Evolutionary conservation across 2,797 vertebrate species (phyloP).

Genomic region (Toxotes lorentzi): DNA sequence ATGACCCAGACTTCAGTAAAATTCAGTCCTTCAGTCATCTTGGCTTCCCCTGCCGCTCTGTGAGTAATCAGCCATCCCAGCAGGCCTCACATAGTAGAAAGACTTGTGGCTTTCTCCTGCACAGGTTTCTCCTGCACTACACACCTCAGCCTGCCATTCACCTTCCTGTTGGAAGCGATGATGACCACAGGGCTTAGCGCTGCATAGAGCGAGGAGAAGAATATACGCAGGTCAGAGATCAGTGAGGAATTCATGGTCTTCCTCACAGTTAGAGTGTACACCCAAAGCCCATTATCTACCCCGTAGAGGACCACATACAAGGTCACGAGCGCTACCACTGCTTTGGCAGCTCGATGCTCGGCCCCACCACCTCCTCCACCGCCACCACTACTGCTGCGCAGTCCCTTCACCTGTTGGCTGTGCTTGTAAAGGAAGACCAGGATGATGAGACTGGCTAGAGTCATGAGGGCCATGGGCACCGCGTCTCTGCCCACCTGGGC

Average conservation of each 20-base stretch:
- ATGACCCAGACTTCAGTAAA: slow-evolving; percentile 9
- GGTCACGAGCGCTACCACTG: slow-evolving; percentile 80
- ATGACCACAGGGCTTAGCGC: slow-evolving; percentile 84
- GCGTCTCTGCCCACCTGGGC: slow-evolving; percentile 81
- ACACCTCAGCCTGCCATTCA: slow-evolving; percentile 78
- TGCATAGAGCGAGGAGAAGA: slow-evolving; percentile 85
- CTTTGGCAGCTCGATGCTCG: slow-evolving; percentile 80
- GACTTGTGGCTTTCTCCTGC: slow-evolving; percentile 36
- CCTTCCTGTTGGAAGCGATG: slow-evolving; percentile 84
- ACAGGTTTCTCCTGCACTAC: slow-evolving; percentile 41
- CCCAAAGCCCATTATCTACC: slow-evolving; percentile 85
- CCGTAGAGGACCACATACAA: slow-evolving; percentile 84
- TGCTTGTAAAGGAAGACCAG: slow-evolving; percentile 84
- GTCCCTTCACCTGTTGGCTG: slow-evolving; percentile 75
- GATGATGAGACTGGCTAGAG: slow-evolving; percentile 79
- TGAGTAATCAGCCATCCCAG: slow-evolving; percentile 18
- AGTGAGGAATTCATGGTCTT: slow-evolving; percentile 79
- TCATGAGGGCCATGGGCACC: slow-evolving; percentile 85
- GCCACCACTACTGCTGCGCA: slow-evolving; percentile 54
- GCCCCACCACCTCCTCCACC: slow-evolving; percentile 41
- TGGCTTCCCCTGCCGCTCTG: slow-evolving; percentile 18
- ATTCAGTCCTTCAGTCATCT: slow-evolving; percentile 11
- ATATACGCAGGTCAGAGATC: slow-evolving; percentile 83
- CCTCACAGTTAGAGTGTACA: slow-evolving; percentile 82
- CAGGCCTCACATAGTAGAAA: slow-evolving; percentile 55